Conservation (phyloP, 2,113 vertebrate genomes). For the Nymphicus hollandicus region DNA sequence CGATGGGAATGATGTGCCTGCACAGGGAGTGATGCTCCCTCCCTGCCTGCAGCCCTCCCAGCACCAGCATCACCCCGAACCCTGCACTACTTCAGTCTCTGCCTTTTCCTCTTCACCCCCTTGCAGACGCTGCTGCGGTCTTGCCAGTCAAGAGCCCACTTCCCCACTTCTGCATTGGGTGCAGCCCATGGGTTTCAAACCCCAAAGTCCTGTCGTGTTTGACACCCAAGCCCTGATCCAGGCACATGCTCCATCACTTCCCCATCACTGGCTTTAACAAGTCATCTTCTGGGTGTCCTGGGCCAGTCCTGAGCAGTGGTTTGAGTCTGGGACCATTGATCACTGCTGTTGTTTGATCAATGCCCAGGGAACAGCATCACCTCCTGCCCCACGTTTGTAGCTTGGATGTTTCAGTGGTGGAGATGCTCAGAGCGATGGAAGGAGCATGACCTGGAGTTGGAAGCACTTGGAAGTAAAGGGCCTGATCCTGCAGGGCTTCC, state of each 20-base stretch:
- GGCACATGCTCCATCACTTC: not conserved
- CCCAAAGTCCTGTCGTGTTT: not conserved
- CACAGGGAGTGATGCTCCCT: not conserved
- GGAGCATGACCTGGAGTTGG: not conserved
- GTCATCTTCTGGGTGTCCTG: not conserved
- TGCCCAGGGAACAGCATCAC: not conserved
- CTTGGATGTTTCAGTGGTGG: not conserved
- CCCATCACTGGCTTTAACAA: not conserved
- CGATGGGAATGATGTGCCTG: rapidly evolving
- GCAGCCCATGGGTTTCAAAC: not conserved
- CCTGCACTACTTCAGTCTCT: not conserved
- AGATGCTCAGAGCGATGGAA: not conserved
- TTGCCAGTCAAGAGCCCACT: not conserved
- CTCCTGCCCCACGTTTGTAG: not conserved
- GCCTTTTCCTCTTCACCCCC: not conserved
- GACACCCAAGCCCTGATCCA: rapidly evolving
- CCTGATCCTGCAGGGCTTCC: not conserved
- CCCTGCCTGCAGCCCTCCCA: not conserved
- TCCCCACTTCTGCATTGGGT: not conserved
- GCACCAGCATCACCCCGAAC: not conserved
- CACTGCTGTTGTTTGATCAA: not conserved
- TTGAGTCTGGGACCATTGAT: not conserved
- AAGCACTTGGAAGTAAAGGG: not conserved
- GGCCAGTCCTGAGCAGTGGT: not conserved
- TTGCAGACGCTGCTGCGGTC: not conserved